These are phyloP conservation scores for Rhingia rostrata DNA, from an alignment of 2,888 invertebrate genomes.

Conservation along the genomic window DNA sequence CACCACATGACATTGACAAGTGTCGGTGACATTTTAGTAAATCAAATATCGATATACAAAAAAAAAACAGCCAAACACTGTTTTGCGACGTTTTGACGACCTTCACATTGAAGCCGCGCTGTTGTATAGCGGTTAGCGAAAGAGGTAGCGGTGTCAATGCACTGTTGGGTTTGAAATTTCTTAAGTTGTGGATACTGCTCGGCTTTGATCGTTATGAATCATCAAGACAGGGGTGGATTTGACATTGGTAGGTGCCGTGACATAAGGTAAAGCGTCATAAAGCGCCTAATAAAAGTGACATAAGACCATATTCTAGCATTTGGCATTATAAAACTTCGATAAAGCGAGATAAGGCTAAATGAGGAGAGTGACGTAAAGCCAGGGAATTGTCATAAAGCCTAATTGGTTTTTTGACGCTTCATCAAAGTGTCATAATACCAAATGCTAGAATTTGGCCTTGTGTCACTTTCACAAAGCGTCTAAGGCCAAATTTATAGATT, in stretches of 20 bases:
- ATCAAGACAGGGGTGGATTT: conserved; percentile 39
- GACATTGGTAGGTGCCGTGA: background rate
- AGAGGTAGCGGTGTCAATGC: conserved; percentile 48
- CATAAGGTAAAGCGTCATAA: no score
- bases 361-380: no score
- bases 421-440: no score
- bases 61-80: background rate
- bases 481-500: no score
- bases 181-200: conserved; percentile 3
- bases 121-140: conserved; percentile 14
- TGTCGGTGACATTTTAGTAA: conserved; percentile 66
- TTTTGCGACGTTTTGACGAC: conserved; percentile 57
- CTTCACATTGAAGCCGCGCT: conserved; percentile 64
- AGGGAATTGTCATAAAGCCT: no score
- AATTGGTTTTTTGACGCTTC: no score
- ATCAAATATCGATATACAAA: conserved; percentile 37
- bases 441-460: no score
- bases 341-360: no score
- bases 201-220: conserved; percentile 21
- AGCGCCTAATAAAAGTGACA: no score
- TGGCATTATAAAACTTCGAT: no score
- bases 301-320: no score
- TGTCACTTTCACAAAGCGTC: no score
- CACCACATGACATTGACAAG: conserved; percentile 49
- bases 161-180: conserved; percentile 48